Evolutionary conservation across 2,113 vertebrate genomes (phyloP).

Genomic region (Cinclus mexicanus): DNA sequence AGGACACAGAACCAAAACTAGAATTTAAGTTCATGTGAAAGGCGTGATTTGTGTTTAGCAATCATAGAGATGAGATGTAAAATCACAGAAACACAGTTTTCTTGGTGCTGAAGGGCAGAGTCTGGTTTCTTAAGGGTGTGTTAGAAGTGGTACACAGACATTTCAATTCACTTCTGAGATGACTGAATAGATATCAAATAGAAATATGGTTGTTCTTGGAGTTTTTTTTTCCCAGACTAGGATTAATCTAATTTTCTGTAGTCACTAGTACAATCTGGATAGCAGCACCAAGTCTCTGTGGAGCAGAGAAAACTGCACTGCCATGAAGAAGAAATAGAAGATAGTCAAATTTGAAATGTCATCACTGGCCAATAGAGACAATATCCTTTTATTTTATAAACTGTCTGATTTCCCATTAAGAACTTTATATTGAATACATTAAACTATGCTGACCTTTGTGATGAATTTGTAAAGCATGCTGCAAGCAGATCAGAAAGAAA

Average conservation of each 20-base stretch:
- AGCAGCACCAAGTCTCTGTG: not conserved
- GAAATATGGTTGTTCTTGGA: not conserved
- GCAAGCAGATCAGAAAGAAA: slow-evolving; percentile 23
- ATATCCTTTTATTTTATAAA: not conserved
- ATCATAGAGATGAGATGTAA: not conserved
- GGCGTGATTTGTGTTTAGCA: not conserved
- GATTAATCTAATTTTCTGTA: not conserved
- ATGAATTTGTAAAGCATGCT: slow-evolving; percentile 9
- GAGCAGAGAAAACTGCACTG: not conserved
- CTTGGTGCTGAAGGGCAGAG: not conserved
- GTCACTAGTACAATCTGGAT: not conserved
- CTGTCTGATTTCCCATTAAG: not conserved
- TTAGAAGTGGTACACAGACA: not conserved
- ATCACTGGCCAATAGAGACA: not conserved
- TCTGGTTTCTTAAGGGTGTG: not conserved
- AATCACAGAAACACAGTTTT: not conserved
- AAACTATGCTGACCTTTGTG: slow-evolving; percentile 26
- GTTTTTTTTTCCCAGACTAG: not conserved
- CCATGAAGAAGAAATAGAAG: not conserved
- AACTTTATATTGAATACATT: not conserved
- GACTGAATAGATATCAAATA: not conserved
- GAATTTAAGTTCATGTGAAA: not conserved
- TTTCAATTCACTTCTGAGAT: not conserved
- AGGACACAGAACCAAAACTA: not conserved
- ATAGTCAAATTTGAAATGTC: not conserved